These are phyloP conservation scores for Dreissena polymorpha DNA, from an alignment of 1,140 invertebrate species.

Conservation along the genomic window DNA sequence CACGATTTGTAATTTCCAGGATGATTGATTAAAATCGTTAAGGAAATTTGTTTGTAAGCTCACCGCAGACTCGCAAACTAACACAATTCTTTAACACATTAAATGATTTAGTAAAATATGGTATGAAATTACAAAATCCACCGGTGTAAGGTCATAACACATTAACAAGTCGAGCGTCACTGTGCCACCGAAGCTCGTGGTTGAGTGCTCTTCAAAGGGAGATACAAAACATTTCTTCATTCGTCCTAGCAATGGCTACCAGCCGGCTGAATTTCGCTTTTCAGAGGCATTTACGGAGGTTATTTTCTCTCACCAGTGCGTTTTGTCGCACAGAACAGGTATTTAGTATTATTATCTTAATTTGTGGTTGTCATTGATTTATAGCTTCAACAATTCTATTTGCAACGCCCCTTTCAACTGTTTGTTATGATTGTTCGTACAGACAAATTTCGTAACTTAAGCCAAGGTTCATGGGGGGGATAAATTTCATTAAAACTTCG, in stretches of 20 bases:
- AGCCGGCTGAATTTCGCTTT: slow-evolving; percentile 8
- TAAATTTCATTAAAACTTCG: no score
- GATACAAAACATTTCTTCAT: neutral
- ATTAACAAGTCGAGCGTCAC: neutral
- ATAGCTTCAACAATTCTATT: no score
- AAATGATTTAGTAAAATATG: neutral
- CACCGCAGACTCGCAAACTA: neutral
- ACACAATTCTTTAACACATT: neutral
- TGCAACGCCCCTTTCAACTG: no score
- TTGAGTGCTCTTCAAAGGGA: neutral
- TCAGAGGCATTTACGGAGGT: neutral
- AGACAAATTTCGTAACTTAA: no score
- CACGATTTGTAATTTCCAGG: no score
- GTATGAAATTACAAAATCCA: neutral
- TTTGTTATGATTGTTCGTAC: no score
- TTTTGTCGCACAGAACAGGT: no score
- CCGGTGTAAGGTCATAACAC: neutral
- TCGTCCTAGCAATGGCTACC: slow-evolving; percentile 24
- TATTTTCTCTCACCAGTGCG: no score
- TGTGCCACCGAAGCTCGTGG: neutral
- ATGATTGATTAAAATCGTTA: neutral
- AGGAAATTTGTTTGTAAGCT: neutral
- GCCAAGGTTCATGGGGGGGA: no score
- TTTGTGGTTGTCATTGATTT: no score
- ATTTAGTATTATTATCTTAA: no score